Conservation (phyloP, 2,113 vertebrate species). For the Petrocephalus microphthalmus region DNA sequence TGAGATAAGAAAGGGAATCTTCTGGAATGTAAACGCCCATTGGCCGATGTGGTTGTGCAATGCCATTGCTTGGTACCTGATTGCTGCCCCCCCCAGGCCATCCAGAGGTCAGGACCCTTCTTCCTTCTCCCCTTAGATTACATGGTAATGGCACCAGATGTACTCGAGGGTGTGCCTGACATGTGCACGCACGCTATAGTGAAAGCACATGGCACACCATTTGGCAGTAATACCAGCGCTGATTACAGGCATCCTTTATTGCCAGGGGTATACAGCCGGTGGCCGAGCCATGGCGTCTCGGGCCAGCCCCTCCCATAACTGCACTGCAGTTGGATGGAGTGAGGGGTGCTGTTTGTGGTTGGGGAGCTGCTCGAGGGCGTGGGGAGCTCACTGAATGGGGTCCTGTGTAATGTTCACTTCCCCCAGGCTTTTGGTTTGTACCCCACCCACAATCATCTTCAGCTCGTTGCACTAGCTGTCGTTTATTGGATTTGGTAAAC, state of each 20-base stretch:
- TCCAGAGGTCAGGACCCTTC: background rate
- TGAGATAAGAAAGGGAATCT: background rate
- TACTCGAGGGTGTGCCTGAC: background rate
- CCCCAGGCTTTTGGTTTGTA: background rate
- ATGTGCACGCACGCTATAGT: background rate
- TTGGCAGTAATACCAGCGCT: background rate
- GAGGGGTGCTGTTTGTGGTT: slow-evolving; percentile 39
- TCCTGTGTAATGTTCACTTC: background rate
- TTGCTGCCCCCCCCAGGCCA: background rate
- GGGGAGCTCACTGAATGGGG: background rate
- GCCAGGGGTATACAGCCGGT: background rate
- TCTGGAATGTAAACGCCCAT: background rate
- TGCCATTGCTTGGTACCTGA: background rate
- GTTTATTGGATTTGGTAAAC: background rate
- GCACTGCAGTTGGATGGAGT: slow-evolving; percentile 23
- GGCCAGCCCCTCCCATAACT: background rate
- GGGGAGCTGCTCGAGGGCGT: slow-evolving; percentile 16
- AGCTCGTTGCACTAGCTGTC: background rate
- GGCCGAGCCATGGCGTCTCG: background rate
- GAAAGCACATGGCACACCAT: background rate
- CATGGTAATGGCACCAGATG: background rate
- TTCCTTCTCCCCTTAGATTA: background rate
- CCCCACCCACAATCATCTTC: background rate
- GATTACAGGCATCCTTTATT: background rate
- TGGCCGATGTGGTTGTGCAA: background rate